Evolutionary conservation across 2,113 vertebrate genomes (phyloP).

Genomic region (Seriola aureovittata): DNA sequence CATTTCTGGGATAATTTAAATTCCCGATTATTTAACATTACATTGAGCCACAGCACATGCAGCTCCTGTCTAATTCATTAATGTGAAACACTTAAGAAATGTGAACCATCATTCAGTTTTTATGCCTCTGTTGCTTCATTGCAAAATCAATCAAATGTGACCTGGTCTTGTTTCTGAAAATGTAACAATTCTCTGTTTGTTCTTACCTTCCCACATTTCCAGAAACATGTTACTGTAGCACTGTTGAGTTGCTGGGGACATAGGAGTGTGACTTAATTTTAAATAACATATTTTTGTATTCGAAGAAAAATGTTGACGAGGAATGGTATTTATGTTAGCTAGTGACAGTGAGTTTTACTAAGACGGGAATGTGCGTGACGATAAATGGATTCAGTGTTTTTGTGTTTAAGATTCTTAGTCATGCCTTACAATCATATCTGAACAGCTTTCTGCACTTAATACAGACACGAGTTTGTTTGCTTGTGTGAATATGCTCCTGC

Average conservation of each 20-base stretch:
- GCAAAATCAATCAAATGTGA: constrained; percentile 54
- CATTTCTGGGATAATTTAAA: constrained; percentile 39
- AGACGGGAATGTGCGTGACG: neutral
- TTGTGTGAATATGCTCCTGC: constrained; percentile 40
- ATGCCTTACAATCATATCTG: constrained; percentile 50
- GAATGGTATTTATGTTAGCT: constrained; percentile 68
- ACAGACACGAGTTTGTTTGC: neutral
- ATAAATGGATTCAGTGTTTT: constrained; percentile 9
- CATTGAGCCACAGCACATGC: constrained; percentile 59
- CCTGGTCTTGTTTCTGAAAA: constrained; percentile 36
- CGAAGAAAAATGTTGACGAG: constrained; percentile 7
- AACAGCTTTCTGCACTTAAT: constrained; percentile 43
- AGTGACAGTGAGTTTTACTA: constrained; percentile 17
- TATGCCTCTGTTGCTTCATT: constrained; percentile 37
- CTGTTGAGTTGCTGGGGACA: constrained; percentile 14
- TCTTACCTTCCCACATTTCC: neutral
- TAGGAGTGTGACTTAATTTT: constrained; percentile 56
- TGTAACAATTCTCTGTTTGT: constrained; percentile 17
- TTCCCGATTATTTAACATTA: constrained; percentile 4
- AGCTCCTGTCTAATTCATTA: constrained; percentile 56
- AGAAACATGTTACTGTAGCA: constrained; percentile 36
- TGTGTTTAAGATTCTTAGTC: constrained; percentile 24
- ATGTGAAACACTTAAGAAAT: constrained; percentile 75
- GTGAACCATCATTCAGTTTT: constrained; percentile 68
- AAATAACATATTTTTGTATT: constrained; percentile 64